Conservation (phyloP, 2,888 invertebrate species). For the Aradus depressus region DNA sequence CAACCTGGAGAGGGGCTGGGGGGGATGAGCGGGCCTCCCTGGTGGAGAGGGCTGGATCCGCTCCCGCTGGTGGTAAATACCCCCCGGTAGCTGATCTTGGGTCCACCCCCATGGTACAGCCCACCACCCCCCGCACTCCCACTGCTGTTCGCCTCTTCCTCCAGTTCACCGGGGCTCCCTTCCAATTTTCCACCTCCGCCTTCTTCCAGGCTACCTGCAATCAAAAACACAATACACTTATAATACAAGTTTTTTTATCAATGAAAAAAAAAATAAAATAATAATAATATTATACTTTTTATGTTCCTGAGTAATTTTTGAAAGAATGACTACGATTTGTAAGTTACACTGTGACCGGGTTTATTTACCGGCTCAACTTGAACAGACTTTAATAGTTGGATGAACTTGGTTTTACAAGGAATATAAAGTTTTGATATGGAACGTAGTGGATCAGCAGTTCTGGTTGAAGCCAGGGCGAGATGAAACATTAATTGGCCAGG, state of each 20-base stretch:
- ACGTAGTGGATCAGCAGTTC: too few relatives aligned
- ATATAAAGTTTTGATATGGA: too few relatives aligned
- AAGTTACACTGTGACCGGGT: too few relatives aligned
- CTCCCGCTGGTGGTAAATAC: constrained; percentile 57
- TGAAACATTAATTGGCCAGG: too few relatives aligned
- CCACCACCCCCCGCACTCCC: constrained; percentile 26
- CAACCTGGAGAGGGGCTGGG: constrained; percentile 45
- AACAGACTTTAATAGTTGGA: too few relatives aligned
- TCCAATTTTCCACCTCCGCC: constrained; percentile 22
- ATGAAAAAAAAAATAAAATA: background rate
- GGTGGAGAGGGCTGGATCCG: constrained; percentile 38
- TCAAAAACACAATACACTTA: background rate
- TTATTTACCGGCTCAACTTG: too few relatives aligned
- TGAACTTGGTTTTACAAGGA: too few relatives aligned
- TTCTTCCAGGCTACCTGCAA: constrained; percentile 19
- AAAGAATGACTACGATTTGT: too few relatives aligned
- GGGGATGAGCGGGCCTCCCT: constrained; percentile 38
- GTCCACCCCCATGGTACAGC: constrained; percentile 35
- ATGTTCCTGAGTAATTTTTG: too few relatives aligned
- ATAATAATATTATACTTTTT: background rate
- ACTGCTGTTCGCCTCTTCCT: constrained; percentile 40
- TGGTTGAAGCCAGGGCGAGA: too few relatives aligned
- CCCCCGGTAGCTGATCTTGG: constrained; percentile 47
- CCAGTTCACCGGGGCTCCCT: constrained; percentile 22
- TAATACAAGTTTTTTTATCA: background rate